Base-by-base conservation (phyloP, 37 sponge, comb jelly and placozoan genomes). In the Petrosia ficiformis region DNA sequence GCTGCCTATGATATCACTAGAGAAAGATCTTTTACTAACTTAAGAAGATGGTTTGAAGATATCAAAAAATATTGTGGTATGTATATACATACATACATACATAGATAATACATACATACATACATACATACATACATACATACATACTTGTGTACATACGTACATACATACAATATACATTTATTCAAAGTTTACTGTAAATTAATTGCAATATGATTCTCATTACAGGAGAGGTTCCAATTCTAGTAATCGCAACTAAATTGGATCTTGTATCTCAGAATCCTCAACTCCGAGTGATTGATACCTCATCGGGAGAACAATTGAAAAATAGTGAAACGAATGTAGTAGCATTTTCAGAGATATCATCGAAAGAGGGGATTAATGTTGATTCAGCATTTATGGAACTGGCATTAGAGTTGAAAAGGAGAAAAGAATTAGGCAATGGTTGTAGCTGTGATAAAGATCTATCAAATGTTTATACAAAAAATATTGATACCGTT, bases 1-100 rank as follows among this genome's bases (percentile, higher is more conserved):
- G 57, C 74, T 36, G 83, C 84, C 3, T 95, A 91, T 66, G 96
- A 95, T 70, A 84, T 95, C 63, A 90, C 92, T 35, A 95, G 84
- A 21, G 67, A 31, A 37, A 86, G 91, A 63, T 70, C 81, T 4
- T 95, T 95, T 41, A 73, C 60, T 19, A 87, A 95, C 59, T 71
- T 91, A 0, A 57, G 40, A 16, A 67, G 80, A 58, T 95, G 96
- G 96, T 33, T 95, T 19, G 83, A 88, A n/a, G 96, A 95, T 42
- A 89, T 95, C 19, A 90, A 85, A 76, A 90, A 77, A 74, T 94
- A 66, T 29, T 61, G 63, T 61, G 63, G 63, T 61, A 61, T 6
- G 63, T 61, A n/a, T 48, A 48, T 48, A 14, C 14, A 14, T 48
- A 48, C 8, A 19, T 48, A 48, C 14, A 14, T 14, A 48, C 14